A percentile compares a stretch with the other conserved stretches of the same genome.
These are phyloP conservation scores for Morpho achilles DNA, from an alignment of 2,888 invertebrate genomes.

Conservation along the genomic window DNA sequence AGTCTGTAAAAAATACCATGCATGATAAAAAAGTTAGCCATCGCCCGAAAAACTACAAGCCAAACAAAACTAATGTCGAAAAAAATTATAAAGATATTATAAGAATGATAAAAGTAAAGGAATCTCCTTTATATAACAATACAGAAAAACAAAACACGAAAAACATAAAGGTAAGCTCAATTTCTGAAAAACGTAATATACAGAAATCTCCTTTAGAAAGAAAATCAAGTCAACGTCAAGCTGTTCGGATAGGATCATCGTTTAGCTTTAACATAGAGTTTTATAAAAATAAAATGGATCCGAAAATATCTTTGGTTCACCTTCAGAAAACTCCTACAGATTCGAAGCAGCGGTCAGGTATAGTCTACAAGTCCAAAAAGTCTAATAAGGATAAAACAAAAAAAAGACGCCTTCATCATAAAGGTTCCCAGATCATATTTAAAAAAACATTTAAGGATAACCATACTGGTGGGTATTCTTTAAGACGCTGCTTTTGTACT, in stretches of 20 bases:
- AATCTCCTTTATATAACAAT: no score
- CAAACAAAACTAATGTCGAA: no score
- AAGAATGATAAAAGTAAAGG: no score
- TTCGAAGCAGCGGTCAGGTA: not conserved
- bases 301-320: not conserved
- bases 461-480: slow-evolving; percentile 26
- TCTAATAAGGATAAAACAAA: slow-evolving; percentile 3
- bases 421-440: slow-evolving; percentile 11
- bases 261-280: slow-evolving; percentile 41
- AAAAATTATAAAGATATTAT: no score
- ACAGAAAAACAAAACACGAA: slow-evolving; percentile 1
- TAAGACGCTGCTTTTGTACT: slow-evolving; percentile 42
- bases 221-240: slow-evolving; percentile 25
- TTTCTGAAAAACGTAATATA: not conserved
- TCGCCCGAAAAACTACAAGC: no score
- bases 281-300: slow-evolving; percentile 32
- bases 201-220: slow-evolving; percentile 4
- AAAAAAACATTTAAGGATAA: slow-evolving; percentile 14
- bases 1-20: no score
- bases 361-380: slow-evolving; percentile 1
- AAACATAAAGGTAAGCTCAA: slow-evolving; percentile 1
- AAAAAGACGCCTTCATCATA: slow-evolving; percentile 3
- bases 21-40: no score
- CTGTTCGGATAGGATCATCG: slow-evolving; percentile 38
- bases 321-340: not conserved